Evolutionary conservation across 1,140 invertebrate genomes (phyloP).

Genomic region (Drosophila pallidifrons): DNA sequence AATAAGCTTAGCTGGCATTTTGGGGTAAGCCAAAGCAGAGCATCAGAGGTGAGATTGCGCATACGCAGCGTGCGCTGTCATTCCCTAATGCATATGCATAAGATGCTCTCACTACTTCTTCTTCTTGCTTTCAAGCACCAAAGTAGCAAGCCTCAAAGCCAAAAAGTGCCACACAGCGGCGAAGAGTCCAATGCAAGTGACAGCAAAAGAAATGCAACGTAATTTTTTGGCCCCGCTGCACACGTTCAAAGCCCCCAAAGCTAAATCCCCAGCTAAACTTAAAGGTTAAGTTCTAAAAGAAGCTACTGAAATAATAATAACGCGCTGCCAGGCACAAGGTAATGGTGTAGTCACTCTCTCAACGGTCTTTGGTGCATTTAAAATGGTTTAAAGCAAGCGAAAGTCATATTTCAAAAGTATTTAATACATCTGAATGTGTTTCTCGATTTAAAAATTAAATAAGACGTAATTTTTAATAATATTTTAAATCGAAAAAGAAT

Average conservation of each 20-base stretch:
- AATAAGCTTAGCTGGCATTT: conserved; percentile 39
- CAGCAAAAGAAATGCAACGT: conserved; percentile 31
- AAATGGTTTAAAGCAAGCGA: not conserved
- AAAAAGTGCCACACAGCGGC: conserved; percentile 1
- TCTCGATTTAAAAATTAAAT: too few species aligned
- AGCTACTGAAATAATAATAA: conserved; percentile 34
- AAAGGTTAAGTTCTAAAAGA: conserved; percentile 27
- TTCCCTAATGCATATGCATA: conserved; percentile 44
- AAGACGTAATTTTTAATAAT: too few species aligned
- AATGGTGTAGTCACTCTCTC: not conserved
- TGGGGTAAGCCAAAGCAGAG: conserved; percentile 18
- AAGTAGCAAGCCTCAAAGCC: conserved; percentile 1
- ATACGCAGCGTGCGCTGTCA: conserved; percentile 41
- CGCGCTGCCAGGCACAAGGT: conserved; percentile 15
- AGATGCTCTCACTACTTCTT: not conserved
- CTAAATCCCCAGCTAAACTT: conserved; percentile 21
- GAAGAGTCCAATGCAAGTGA: conserved; percentile 33
- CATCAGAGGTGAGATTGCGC: conserved; percentile 23
- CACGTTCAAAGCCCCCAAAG: not conserved
- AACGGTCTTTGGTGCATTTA: not conserved
- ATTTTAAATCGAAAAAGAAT: too few species aligned
- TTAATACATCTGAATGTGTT: too few species aligned
- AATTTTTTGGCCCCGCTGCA: conserved; percentile 8
- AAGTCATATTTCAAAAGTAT: too few species aligned
- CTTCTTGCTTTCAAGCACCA: not conserved